A percentile compares a stretch with the other conserved stretches of the same genome.
phyloP scores from a whole-genome alignment of 1,140 invertebrate genomes.

The Calephelis virginiensis region DNA sequence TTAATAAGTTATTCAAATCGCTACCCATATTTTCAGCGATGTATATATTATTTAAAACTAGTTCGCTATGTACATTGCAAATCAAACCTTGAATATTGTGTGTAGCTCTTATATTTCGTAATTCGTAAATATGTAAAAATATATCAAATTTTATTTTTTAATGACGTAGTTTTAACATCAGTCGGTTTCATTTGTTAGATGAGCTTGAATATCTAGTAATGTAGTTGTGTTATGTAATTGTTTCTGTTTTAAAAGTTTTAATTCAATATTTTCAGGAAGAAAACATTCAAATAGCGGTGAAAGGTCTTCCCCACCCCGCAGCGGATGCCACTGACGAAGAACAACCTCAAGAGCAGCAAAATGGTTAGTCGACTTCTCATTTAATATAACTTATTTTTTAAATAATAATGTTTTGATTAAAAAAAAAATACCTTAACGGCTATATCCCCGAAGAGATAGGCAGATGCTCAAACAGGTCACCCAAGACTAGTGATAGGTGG shows the following conservation, averaged over 20 bases:
- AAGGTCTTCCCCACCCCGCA: constrained; percentile 47
- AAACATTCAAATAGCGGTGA: constrained; percentile 71
- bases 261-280: constrained; percentile 55
- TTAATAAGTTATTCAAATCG: not conserved
- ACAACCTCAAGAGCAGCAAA: constrained; percentile 58
- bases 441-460: too few relatives aligned
- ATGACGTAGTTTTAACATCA: too few relatives aligned
- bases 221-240: not conserved
- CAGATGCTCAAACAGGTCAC: too few relatives aligned
- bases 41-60: constrained; percentile 1
- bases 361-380: constrained; percentile 37
- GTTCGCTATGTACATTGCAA: constrained; percentile 3
- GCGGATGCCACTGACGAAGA: constrained; percentile 50
- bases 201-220: too few relatives aligned
- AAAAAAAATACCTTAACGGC: too few relatives aligned
- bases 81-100: constrained; percentile 11
- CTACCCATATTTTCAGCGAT: not conserved
- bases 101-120: not conserved
- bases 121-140: not conserved
- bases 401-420: not conserved
- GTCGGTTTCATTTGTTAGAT: not conserved
- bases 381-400: not conserved
- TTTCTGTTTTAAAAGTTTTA: not conserved
- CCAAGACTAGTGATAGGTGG: too few relatives aligned
- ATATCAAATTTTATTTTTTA: too few relatives aligned